These are phyloP conservation scores for Oryzias dopingdopingensis DNA, from an alignment of 2,797 vertebrate species.

Conservation along the genomic window DNA sequence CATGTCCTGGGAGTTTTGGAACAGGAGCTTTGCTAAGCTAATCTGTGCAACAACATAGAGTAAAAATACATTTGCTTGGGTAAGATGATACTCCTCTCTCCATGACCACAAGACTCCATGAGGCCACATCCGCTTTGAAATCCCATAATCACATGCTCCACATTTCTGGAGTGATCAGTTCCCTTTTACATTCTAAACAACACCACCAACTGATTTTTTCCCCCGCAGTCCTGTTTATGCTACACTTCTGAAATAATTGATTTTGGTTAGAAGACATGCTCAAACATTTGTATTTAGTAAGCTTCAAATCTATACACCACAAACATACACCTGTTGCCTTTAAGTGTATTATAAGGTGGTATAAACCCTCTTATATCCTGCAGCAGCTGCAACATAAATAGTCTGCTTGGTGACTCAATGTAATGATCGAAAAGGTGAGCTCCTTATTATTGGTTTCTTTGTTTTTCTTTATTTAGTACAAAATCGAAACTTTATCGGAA, in stretches of 20 bases:
- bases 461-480: not conserved
- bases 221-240: too few relatives aligned
- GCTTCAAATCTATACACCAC: not conserved
- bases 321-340: too few relatives aligned
- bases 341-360: not conserved
- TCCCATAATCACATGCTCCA: constrained; percentile 46
- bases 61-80: constrained; percentile 71
- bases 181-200: too few relatives aligned
- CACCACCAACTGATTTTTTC: too few relatives aligned
- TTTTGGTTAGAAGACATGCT: too few relatives aligned
- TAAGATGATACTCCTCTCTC: constrained; percentile 61
- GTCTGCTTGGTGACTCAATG: not conserved
- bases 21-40: constrained; percentile 21
- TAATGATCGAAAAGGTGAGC: not conserved
- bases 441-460: too few relatives aligned
- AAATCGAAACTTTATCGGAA: not conserved
- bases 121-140: constrained; percentile 30
- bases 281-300: too few relatives aligned
- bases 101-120: constrained; percentile 40
- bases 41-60: constrained; percentile 59
- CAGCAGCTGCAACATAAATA: not conserved
- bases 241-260: too few relatives aligned
- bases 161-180: constrained; percentile 2
- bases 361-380: constrained; percentile 4
- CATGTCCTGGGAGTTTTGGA: constrained; percentile 6